These are phyloP conservation scores for Onchidella celtica DNA, from an alignment of 2,888 invertebrate species.

Conservation along the genomic window DNA sequence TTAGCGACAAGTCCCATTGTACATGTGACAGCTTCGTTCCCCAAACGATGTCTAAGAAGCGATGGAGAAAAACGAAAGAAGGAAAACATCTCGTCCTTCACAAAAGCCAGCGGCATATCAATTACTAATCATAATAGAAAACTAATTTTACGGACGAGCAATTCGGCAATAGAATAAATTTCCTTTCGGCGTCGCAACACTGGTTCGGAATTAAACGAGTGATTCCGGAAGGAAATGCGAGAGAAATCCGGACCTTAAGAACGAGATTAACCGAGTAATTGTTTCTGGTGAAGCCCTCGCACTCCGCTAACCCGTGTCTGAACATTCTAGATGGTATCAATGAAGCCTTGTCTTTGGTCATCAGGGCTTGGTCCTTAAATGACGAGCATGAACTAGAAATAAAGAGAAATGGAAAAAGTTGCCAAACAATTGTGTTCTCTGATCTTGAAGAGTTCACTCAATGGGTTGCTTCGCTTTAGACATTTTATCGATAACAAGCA, in stretches of 20 bases:
- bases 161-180: conserved; percentile 20
- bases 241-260: background rate
- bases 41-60: background rate
- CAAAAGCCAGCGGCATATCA: conserved; percentile 2
- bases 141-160: conserved; percentile 22
- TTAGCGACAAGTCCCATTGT: background rate
- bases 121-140: conserved; percentile 21
- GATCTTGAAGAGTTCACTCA: no score
- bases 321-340: background rate
- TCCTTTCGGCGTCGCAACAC: conserved; percentile 10
- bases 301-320: conserved; percentile 2
- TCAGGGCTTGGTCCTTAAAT: no score
- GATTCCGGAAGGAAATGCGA: conserved; percentile 30
- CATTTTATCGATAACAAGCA: no score
- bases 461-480: no score
- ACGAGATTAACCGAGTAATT: conserved; percentile 7
- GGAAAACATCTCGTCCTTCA: background rate
- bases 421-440: no score
- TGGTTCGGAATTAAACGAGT: conserved; percentile 7
- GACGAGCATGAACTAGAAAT: no score
- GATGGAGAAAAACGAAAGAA: background rate
- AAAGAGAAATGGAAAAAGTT: no score
- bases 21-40: background rate
- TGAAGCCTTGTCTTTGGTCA: background rate
- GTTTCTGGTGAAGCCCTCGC: background rate